phyloP scores from a whole-genome alignment of 2,113 vertebrate genomes.

The Peromyscus maniculatus region DNA sequence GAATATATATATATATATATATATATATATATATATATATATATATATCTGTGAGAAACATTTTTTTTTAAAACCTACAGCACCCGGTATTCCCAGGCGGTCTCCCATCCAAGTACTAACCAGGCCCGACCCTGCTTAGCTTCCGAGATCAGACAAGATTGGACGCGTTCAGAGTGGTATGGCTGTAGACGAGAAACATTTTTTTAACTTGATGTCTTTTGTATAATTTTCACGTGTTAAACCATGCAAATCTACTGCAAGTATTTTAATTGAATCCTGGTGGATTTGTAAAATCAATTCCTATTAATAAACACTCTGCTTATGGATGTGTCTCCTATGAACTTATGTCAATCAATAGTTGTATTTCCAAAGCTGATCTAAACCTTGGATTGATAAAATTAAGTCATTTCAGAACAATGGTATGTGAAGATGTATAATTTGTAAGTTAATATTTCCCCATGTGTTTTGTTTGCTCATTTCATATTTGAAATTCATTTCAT shows the following conservation, averaged over 20 bases:
- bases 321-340: too few relatives aligned
- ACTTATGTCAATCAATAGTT: not conserved
- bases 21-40: too few relatives aligned
- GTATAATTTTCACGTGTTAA: too few relatives aligned
- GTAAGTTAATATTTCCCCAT: not conserved
- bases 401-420: not conserved
- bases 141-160: too few relatives aligned
- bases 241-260: not conserved
- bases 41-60: too few relatives aligned
- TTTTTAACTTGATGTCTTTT: not conserved
- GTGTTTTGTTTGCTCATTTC: not conserved
- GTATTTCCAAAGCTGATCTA: not conserved
- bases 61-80: too few relatives aligned
- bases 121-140: too few relatives aligned
- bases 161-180: too few relatives aligned
- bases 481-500: not conserved
- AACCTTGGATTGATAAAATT: not conserved
- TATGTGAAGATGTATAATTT: not conserved
- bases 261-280: not conserved
- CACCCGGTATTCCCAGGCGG: too few relatives aligned
- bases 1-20: too few relatives aligned
- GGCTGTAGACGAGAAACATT: not conserved
- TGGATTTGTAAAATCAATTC: not conserved
- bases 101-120: too few relatives aligned
- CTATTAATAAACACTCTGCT: not conserved